Evolutionary conservation across 2,888 invertebrate genomes (phyloP), one percentile per base, ranked within the genome.

Genomic region (Willowsia nigromaculata): DNA sequence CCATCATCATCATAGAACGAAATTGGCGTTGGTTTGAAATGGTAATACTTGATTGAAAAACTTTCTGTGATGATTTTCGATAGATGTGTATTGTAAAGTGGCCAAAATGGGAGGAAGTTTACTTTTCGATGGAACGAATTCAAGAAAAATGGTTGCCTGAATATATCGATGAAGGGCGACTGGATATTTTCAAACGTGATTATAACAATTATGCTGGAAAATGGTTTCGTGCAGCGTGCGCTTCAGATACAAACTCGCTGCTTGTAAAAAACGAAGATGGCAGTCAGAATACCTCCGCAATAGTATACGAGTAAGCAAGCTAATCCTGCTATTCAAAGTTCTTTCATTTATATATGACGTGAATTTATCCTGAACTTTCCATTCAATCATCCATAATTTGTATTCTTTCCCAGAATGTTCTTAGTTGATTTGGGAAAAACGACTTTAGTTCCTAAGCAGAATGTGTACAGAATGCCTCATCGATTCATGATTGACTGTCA

Each of bases 191-290:
- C 15, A 80, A 82, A 15, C 76, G 90, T 13, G 82, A 85, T 22
- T 86, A 65, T 27, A 37, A 33, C 22, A 33, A 15, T n/a, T 30
- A 87, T 15, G 62, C 65, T 15, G 84, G 84, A 4, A 85, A 84
- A 33, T 91, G 91, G 91, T 90, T 88, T 30, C 88, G 91, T 13
- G 91, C 71, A 53, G 27, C 85, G 0, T 68, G 62, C 27, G 11
- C 33, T n/a, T 37, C 33, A 37, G 18, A 15, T 27, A 59, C 22
- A 4, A 22, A 59, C 27, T 15, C n/a, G n/a, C n/a, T n/a, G n/a
- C n/a, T 15, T 50, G n/a, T 15, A 5, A 59, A 59, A 13, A 56
- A n/a, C 11, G 78, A 86, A 37, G 43, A 25, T 30, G 13, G 9
- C 37, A 80, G 56, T 2, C 3, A 25, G 25, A 59, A 53, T 3